These are phyloP conservation scores for Chionoecetes opilio DNA, from an alignment of 1,140 invertebrate species.

Conservation along the genomic window DNA sequence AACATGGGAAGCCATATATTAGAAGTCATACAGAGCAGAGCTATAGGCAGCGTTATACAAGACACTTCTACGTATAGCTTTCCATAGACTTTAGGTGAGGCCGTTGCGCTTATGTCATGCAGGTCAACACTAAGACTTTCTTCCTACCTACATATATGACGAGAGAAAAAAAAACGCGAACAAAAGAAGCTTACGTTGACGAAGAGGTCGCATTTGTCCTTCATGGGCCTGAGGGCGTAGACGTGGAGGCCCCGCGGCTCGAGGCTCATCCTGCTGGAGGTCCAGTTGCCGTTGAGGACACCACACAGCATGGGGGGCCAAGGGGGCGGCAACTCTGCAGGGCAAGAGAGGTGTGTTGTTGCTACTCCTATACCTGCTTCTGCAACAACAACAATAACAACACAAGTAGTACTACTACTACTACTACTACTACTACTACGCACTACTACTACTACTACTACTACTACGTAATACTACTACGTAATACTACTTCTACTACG, in stretches of 20 bases:
- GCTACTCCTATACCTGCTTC: background rate
- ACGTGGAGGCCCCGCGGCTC: constrained; percentile 62
- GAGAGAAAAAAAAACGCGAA: background rate
- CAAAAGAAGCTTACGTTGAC: constrained; percentile 47
- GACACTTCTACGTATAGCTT: no score
- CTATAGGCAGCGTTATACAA: no score
- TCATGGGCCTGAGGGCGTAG: constrained; percentile 47
- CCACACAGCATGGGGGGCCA: constrained; percentile 48
- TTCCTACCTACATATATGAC: background rate
- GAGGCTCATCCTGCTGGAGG: constrained; percentile 22
- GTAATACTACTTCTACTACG: no score
- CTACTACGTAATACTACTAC: no score
- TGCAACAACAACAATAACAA: background rate
- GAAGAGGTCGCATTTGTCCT: constrained; percentile 62
- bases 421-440: no score
- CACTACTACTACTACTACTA: no score
- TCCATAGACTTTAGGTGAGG: no score
- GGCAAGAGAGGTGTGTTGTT: background rate
- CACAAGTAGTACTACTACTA: no score
- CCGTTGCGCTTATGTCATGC: no score
- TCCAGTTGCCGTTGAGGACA: constrained; percentile 42
- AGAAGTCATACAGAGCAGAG: no score
- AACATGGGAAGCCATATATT: no score
- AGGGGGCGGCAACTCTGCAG: background rate
- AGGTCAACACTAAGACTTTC: no score